Evolutionary conservation across 2,888 invertebrate species (phyloP).

Genomic region (Erpobdella octoculata): DNA sequence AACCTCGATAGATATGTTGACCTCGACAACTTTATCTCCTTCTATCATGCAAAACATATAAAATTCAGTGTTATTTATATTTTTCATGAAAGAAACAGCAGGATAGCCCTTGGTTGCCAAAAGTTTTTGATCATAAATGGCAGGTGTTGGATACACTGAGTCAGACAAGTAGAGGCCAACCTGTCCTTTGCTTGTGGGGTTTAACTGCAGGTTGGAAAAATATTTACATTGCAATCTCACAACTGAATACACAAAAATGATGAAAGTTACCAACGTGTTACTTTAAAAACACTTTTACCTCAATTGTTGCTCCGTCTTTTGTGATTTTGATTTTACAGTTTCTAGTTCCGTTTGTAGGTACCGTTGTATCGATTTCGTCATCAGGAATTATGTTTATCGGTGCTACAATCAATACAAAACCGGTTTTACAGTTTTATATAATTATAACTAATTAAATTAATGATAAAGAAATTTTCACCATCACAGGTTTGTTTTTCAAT

Average conservation of each 20-base stretch:
- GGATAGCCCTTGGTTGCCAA: neutral
- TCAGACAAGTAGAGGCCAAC: neutral
- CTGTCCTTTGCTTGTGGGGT: neutral
- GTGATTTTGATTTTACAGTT: neutral
- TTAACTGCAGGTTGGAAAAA: too few relatives aligned
- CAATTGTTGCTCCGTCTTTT: neutral
- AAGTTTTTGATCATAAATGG: neutral
- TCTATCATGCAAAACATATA: neutral
- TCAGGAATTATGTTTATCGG: neutral
- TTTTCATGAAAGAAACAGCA: neutral
- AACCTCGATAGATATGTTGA: neutral
- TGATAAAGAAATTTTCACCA: neutral
- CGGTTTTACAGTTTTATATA: neutral
- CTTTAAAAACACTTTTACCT: neutral
- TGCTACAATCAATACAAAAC: neutral
- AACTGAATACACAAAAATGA: too few relatives aligned
- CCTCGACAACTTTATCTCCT: neutral
- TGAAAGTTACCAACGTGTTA: neutral
- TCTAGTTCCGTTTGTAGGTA: neutral
- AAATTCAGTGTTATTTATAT: neutral
- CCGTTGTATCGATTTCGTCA: neutral
- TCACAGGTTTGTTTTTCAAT: conserved; percentile 11
- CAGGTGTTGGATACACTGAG: neutral
- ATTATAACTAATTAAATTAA: too few relatives aligned
- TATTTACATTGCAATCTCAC: too few relatives aligned